These are phyloP conservation scores for Dicerorhinus sumatrensis DNA, from an alignment of 2,113 vertebrate species.

Conservation along the genomic window DNA sequence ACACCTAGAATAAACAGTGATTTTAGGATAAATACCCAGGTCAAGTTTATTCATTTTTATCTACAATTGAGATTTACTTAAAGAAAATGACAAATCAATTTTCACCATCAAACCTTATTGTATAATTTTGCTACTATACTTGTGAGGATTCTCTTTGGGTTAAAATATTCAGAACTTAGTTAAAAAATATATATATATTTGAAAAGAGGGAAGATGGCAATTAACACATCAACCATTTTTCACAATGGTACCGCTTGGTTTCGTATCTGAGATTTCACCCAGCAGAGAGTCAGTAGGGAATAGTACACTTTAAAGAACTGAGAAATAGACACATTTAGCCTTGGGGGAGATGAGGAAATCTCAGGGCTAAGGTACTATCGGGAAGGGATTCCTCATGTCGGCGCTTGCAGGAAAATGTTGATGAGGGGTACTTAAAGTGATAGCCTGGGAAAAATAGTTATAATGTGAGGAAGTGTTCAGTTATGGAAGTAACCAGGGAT, in stretches of 20 bases:
- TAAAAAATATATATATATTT: neutral
- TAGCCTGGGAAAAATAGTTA: neutral
- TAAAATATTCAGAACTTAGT: constrained; percentile 45
- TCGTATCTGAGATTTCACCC: neutral
- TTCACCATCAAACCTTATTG: neutral
- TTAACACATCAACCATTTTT: neutral
- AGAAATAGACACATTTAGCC: neutral
- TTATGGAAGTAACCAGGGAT: neutral
- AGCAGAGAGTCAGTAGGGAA: neutral
- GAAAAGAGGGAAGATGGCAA: neutral
- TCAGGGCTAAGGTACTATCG: neutral
- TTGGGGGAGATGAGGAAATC: neutral
- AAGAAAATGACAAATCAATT: neutral
- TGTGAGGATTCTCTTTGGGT: neutral
- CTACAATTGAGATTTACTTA: neutral
- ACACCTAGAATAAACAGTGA: neutral
- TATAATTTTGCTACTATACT: neutral
- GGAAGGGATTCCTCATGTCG: neutral
- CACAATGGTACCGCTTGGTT: neutral
- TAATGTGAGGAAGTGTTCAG: neutral
- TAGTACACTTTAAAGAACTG: neutral
- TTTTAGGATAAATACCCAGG: neutral
- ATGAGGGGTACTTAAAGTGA: neutral
- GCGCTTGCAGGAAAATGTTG: neutral
- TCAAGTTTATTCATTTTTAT: neutral